These are phyloP conservation scores for Saccopteryx bilineata DNA, from an alignment of 2,113 vertebrate genomes.

Conservation along the genomic window DNA sequence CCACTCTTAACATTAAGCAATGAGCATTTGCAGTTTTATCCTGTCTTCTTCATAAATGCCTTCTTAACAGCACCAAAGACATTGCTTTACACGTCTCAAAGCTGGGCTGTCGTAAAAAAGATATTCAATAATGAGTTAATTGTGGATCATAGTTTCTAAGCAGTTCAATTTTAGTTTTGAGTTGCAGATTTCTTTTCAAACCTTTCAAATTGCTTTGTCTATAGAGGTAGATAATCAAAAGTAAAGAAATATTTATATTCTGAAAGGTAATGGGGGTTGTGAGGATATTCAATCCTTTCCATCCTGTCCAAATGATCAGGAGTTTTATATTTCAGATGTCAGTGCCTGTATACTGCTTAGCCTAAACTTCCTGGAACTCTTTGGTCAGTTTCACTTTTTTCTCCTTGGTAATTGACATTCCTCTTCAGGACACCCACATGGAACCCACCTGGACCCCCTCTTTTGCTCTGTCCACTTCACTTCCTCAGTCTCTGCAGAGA, in stretches of 20 bases:
- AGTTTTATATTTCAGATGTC: background rate
- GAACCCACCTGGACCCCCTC: background rate
- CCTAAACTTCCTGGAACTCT: background rate
- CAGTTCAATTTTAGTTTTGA: background rate
- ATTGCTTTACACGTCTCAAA: background rate
- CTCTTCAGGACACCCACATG: background rate
- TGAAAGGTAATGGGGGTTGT: background rate
- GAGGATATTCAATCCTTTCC: background rate
- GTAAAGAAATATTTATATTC: background rate
- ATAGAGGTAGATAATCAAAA: background rate
- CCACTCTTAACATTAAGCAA: background rate
- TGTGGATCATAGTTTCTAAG: background rate
- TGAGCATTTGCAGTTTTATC: background rate
- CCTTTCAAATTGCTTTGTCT: background rate
- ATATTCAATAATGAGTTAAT: background rate
- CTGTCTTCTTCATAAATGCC: background rate
- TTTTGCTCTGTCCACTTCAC: background rate
- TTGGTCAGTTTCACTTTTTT: background rate
- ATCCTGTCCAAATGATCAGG: background rate
- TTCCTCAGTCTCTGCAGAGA: background rate
- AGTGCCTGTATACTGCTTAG: background rate
- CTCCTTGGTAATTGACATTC: background rate
- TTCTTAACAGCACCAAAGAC: background rate
- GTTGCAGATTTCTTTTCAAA: slow-evolving; percentile 46
- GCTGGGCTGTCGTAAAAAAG: background rate